Evolutionary conservation across 2,888 invertebrate genomes (phyloP), one percentile per base, ranked within the genome.

Genomic region (Synanthedon vespiformis): DNA sequence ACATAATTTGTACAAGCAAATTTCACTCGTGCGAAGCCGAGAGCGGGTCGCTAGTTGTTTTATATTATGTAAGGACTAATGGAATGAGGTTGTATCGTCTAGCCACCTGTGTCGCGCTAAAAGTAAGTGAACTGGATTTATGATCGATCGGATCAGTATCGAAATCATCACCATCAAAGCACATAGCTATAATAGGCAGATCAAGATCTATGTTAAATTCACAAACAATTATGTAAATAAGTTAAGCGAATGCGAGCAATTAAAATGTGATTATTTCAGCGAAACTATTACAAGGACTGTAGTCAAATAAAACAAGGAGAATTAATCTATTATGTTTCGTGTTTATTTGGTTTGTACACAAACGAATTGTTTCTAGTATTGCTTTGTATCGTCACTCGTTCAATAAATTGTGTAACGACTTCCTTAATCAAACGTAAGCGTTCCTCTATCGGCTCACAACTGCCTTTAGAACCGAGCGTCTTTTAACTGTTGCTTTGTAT

Each of bases 371-470:
- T 13, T 48, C 22, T 48, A 48, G 16, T 48, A 48, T 18, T 18
- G 48, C 18, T 48, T 16, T 18, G 22, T 48, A 16, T 11, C 13
- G 48, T 18, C 22, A 18, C 44, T 44, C 13, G 16, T 18, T 10
- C 67, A 56, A 59, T 57, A 56, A 54, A 51, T 59, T 59, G 61
- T 58, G 48, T 65, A 72, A 76, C 71, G 74, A 74, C 76, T 75
- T 77, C 76, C 76, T 74, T 75, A 74, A 74, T 74, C 60, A 64
- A 63, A 34, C 34, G 34, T 34, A 34, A 34, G 34, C 57, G 40
- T 55, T 65, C 57, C 62, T 58, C 34, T 58, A 61, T 11, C 6
- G n/a, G 40, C 12, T 40, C n/a, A 50, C 50, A 50, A 34, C 5
- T 27, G 50, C 14, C n/a, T 11, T 50, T 50, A 10, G 12, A 34